A percentile compares a stretch with the other conserved stretches of the same genome.
Evolutionary conservation across 1,140 invertebrate genomes (phyloP).

Genomic region (Drosophila gunungcola): DNA sequence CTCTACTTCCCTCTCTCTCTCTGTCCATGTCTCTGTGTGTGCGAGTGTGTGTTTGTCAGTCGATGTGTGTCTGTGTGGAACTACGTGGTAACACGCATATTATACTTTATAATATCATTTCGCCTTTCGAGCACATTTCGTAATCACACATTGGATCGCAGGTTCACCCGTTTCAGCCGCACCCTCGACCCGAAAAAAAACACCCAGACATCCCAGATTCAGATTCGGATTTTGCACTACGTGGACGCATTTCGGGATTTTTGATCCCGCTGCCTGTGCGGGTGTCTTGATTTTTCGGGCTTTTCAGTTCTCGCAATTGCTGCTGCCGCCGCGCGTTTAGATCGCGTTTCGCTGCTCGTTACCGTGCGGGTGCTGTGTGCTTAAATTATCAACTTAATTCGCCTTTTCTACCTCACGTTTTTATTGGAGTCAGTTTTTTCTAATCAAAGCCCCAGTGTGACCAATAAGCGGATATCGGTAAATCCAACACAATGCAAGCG

Average conservation of each 20-base stretch:
- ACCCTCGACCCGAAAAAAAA: slow-evolving; percentile 49
- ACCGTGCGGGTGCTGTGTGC: slow-evolving; percentile 32
- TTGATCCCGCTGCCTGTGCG: background rate
- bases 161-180: slow-evolving; percentile 47
- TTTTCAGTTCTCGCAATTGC: slow-evolving; percentile 3
- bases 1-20: slow-evolving; percentile 6
- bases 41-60: slow-evolving; percentile 18
- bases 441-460: slow-evolving; percentile 36
- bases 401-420: slow-evolving; percentile 51
- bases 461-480: background rate
- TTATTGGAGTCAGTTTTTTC: slow-evolving; percentile 37
- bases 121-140: slow-evolving; percentile 56
- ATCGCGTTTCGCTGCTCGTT: slow-evolving; percentile 12
- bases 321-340: background rate
- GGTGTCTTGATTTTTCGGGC: background rate
- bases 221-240: slow-evolving; percentile 75
- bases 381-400: slow-evolving; percentile 34
- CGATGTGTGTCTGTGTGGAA: slow-evolving; percentile 42
- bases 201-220: slow-evolving; percentile 2
- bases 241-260: slow-evolving; percentile 61
- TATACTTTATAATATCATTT: slow-evolving; percentile 64
- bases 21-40: slow-evolving; percentile 1
- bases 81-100: slow-evolving; percentile 78
- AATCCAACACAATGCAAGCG: too few relatives aligned
- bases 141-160: slow-evolving; percentile 69